Evolutionary conservation across 1,140 invertebrate species (phyloP), one percentile per base, ranked within the genome.

Genomic region (Drosophila repleta): DNA sequence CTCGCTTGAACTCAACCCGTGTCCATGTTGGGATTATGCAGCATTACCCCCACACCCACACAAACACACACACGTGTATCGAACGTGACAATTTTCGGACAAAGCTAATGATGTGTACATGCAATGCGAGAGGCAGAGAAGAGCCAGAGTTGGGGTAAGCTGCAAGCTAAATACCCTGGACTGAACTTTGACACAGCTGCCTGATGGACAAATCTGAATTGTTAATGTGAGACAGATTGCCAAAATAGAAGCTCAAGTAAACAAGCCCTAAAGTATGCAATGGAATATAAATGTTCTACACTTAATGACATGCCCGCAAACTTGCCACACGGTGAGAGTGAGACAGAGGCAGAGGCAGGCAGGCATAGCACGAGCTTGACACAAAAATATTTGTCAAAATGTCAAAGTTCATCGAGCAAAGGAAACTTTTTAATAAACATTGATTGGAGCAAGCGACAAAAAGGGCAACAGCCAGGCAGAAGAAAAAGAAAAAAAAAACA

Each of bases 71-170:
- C 77, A 81, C 63, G 78, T 81, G 78, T 77, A 60, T 58, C 60
- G 78, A 81, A 81, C 78, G 78, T 81, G 78, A 81, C 78, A 81
- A 81, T 81, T 81, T 81, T 80, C 78, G 78, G 78, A 76, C 78
- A 80, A 80, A 80, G 78, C 78, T 80, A 81, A 80, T 80, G 78
- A 80, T 81, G 78, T 67, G 78, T 76, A 76, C 78, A 67, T 64
- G 78, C 78, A 80, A 80, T 81, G 76, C 80, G 78, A 29, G 43
- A 48, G 53, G 15, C 48, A 32, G 48, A 51, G 15, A 32, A 32
- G 48, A 29, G n/a, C 32, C 3, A 20, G 49, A 11, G 21, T 21
- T 7, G 10, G n/a, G 8, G 4, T 20, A 39, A n/a, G 20, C 20
- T 10, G 45, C 37, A 49, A 45, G 18, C 26, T 64, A 52, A 55